phyloP scores from a whole-genome alignment of 2,888 invertebrate genomes.

The Mechanitis messenoides region DNA sequence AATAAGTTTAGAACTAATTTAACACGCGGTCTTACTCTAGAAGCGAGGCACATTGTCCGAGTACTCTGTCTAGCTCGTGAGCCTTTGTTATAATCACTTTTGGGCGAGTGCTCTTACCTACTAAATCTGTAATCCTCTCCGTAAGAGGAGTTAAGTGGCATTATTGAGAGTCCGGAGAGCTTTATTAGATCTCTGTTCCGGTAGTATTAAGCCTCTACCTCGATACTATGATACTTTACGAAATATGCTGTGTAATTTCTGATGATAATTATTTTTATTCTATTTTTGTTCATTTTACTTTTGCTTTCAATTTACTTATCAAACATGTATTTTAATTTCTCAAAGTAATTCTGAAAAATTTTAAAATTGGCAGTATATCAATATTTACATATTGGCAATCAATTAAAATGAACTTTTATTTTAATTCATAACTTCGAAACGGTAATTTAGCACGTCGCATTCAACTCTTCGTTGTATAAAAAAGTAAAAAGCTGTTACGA shows the following conservation, averaged over 20 bases:
- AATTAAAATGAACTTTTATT: too few species aligned
- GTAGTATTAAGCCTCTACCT: constrained; percentile 14
- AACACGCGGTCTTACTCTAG: neutral
- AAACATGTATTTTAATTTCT: too few species aligned
- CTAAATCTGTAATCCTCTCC: constrained; percentile 11
- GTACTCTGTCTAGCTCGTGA: constrained; percentile 5
- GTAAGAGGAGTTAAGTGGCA: constrained; percentile 24
- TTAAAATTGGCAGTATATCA: too few species aligned
- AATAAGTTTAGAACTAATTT: neutral
- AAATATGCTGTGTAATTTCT: constrained; percentile 6
- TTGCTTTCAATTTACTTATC: too few species aligned
- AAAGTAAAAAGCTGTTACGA: too few species aligned
- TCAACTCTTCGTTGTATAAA: too few species aligned
- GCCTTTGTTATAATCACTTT: constrained; percentile 10
- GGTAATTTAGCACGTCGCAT: too few species aligned
- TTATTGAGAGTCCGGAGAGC: constrained; percentile 22
- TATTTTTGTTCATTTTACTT: too few species aligned
- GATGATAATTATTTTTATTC: neutral
- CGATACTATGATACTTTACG: constrained; percentile 1
- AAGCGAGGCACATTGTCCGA: neutral
- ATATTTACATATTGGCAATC: too few species aligned
- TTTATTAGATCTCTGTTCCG: constrained; percentile 14
- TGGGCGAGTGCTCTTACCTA: neutral
- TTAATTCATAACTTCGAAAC: too few species aligned
- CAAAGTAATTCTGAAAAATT: too few species aligned